A percentile compares a stretch with the other conserved stretches of the same genome.
Conservation (phyloP, 2,888 invertebrate genomes). For the Stramonita haemastoma region DNA sequence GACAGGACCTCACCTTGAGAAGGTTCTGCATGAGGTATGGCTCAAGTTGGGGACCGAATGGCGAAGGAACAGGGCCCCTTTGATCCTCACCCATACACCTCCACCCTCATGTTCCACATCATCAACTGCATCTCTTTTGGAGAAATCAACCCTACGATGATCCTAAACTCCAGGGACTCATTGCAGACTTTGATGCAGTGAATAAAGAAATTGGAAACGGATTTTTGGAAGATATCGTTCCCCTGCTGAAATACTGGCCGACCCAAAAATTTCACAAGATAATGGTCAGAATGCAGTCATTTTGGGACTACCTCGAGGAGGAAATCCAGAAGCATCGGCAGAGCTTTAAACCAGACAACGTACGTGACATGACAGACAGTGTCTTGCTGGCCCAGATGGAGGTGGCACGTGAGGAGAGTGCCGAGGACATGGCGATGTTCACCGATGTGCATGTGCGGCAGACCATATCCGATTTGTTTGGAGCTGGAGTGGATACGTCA, state of each 20-base stretch:
- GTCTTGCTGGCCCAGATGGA: slow-evolving; percentile 46
- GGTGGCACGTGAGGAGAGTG: slow-evolving; percentile 36
- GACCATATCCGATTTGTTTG: slow-evolving; percentile 44
- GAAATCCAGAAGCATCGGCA: slow-evolving; percentile 34
- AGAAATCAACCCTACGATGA: slow-evolving; percentile 37
- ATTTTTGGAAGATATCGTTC: slow-evolving; percentile 40
- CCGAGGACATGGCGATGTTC: slow-evolving; percentile 13
- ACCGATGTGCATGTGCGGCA: slow-evolving; percentile 40
- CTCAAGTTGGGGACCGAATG: slow-evolving; percentile 22
- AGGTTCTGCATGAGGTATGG: background rate
- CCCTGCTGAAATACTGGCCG: slow-evolving; percentile 39
- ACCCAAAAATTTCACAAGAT: slow-evolving; percentile 1
- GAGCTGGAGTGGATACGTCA: slow-evolving; percentile 50
- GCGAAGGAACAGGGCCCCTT: slow-evolving; percentile 16
- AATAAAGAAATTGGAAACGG: slow-evolving; percentile 38
- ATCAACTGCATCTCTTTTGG: slow-evolving; percentile 34
- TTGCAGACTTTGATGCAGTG: background rate
- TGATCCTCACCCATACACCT: slow-evolving; percentile 22
- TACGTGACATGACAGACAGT: slow-evolving; percentile 46
- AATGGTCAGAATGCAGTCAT: background rate
- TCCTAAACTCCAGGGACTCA: slow-evolving; percentile 10
- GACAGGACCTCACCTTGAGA: slow-evolving; percentile 23
- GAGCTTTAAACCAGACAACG: slow-evolving; percentile 39
- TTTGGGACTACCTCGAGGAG: background rate
- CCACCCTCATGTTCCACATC: slow-evolving; percentile 34